Evolutionary conservation across 2,888 invertebrate genomes (phyloP), one percentile per base, ranked within the genome.

Genomic region (Dicranocentrus wangi): DNA sequence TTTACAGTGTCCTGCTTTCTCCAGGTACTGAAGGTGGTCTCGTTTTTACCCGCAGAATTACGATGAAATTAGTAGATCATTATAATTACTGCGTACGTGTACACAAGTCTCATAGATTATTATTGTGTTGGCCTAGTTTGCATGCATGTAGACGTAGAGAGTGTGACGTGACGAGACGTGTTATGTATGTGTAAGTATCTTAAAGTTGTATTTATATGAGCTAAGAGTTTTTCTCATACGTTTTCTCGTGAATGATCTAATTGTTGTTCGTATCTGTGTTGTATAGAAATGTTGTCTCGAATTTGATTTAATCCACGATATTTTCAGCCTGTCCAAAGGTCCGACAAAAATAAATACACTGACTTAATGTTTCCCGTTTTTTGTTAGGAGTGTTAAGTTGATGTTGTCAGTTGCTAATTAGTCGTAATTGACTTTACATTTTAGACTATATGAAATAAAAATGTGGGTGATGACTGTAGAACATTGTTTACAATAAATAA

Each of bases 401-500:
- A 66, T 47, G 23, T 47, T 43, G 51, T 19, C 25, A 27, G 66
- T 47, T 65, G 13, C n/a, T 47, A 7, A 47, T 47, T 63, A 63
- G 42, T 17, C 63, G 42, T 39, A 63, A 61, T 51, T 21, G 21
- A 66, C 66, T 47, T 65, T 66, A 51, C 43, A 51, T 25, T 23
- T 43, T 47, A 66, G 10, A 65, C 25, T n/a, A 66, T 47, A 66
- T 27, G 1, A 47, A 27, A 66, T 66, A 17, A 61, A 61, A 42
- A 66, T 66, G 61, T 72, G 72, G 71, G 72, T 80, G 72, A 80
- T 80, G 72, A 73, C 60, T 80, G 72, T 79, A 72, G 71, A 80
- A 68, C 55, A 65, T 73, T 80, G 79, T 72, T 80, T 80, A 80
- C 79, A 80, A 80, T 80, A 80, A 80, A 80, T 80, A 80, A 72